Conservation (phyloP, 1,140 invertebrate genomes). For the Chironomus tepperi region DNA sequence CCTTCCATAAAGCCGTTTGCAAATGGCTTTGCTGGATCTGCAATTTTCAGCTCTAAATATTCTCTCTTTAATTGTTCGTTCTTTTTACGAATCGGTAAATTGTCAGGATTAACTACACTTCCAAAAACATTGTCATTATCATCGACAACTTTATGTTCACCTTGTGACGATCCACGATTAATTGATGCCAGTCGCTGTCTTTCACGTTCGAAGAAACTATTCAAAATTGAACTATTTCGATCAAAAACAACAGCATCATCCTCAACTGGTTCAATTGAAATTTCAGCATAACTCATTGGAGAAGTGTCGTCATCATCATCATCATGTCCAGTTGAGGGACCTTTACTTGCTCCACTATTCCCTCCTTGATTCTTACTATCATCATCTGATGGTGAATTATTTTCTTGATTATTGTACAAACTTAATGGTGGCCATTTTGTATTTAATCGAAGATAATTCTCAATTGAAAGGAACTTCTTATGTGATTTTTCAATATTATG, state of each 20-base stretch:
- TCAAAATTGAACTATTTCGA: constrained; percentile 36
- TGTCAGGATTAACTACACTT: background rate
- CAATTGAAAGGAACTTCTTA: constrained; percentile 50
- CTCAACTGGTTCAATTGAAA: constrained; percentile 41
- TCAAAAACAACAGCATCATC: constrained; percentile 36
- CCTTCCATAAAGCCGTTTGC: background rate
- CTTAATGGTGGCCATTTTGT: constrained; percentile 51
- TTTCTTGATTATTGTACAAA: constrained; percentile 36
- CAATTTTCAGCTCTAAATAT: constrained; percentile 3
- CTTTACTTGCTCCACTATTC: constrained; percentile 24
- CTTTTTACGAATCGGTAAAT: background rate
- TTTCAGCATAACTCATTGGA: constrained; percentile 37
- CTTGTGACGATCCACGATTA: background rate
- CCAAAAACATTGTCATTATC: constrained; percentile 7
- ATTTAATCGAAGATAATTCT: constrained; percentile 46
- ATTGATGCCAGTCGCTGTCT: background rate
- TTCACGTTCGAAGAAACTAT: constrained; percentile 36
- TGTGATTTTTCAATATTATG: constrained; percentile 50
- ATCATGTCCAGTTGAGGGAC: background rate
- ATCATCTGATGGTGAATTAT: constrained; percentile 30
- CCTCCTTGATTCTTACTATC: constrained; percentile 28
- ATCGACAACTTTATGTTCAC: background rate
- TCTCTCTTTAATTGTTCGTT: constrained; percentile 15
- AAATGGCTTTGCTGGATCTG: background rate
- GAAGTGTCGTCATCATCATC: constrained; percentile 25